Evolutionary conservation across 2,797 vertebrate species (phyloP).

Genomic region (Alcedo atthis): DNA sequence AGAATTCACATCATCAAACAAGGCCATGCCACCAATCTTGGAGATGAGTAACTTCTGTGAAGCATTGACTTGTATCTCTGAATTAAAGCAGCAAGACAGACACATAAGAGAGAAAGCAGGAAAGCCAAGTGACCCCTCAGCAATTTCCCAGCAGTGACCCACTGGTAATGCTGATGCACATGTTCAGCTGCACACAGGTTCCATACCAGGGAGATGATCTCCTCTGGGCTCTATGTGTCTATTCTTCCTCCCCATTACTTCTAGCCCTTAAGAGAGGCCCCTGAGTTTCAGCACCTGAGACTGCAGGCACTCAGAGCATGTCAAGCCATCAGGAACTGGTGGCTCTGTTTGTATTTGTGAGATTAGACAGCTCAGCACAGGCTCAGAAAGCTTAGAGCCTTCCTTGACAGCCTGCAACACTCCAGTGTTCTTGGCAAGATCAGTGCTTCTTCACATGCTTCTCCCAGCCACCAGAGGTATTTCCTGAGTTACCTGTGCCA

Average conservation of each 20-base stretch:
- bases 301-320: not conserved
- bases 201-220: not conserved
- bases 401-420: not conserved
- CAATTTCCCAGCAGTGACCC: not conserved
- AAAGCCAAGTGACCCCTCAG: not conserved
- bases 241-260: not conserved
- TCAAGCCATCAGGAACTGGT: not conserved
- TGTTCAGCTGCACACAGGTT: not conserved
- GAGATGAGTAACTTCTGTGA: slow-evolving; percentile 50
- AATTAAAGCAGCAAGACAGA: not conserved
- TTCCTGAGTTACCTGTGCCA: slow-evolving; percentile 78
- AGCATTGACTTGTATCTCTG: slow-evolving; percentile 11
- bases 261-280: not conserved
- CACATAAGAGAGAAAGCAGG: not conserved
- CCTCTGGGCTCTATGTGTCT: not conserved
- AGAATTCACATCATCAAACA: slow-evolving; percentile 41
- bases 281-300: not conserved
- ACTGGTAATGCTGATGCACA: not conserved
- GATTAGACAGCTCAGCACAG: accelerated
- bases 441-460: not conserved
- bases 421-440: not conserved
- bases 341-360: not conserved
- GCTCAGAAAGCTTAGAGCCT: not conserved
- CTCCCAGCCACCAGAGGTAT: not conserved
- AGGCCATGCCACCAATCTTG: not conserved